Evolutionary conservation across 2,113 vertebrate species (phyloP), one percentile per base, ranked within the genome.

Genomic region (Indicator indicator): DNA sequence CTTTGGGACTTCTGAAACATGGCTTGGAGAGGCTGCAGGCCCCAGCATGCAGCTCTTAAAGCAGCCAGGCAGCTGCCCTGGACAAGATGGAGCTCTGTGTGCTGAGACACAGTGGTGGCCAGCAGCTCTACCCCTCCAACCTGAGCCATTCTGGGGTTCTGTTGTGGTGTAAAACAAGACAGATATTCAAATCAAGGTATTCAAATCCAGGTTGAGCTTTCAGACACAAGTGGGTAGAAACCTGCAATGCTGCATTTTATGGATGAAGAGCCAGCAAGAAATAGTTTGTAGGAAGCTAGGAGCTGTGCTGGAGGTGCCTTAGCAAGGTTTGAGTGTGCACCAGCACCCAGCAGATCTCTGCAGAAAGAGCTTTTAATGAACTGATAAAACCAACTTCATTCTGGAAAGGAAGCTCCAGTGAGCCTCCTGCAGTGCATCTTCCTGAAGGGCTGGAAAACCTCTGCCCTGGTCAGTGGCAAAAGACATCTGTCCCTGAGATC

Each of bases 171-270:
- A 58, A 87, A 93, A 83, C 18, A 58, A 89, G 88, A 14, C 30
- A 46, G 86, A 77, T 77, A 56, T 18, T 56, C 55, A 56, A 32
- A 32, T 30, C 55, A 90, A 92, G 92, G 60, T 92, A 77, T 27
- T 95, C 65, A 92, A 94, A 93, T 77, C 23, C 23, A 78, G 46
- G 8, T 77, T 27, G 86, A 88, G 69, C 86, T 88, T 93, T 88
- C 86, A 94, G 88, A 58, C 78, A 24, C 28, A 12, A n/a, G 91
- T 91, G 93, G 82, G 85, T 71, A 91, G 95, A 78, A 95, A 94
- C 93, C 92, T 94, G 89, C 87, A 92, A 36, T 68, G 91, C 79
- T 81, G 80, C 77, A 83, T 89, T 95, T 83, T 89, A 73, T 15
- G 21, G 90, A 13, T 71, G 88, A 92, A 73, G 92, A 73, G 30